Conservation (phyloP, 1,140 invertebrate species). For the Hylaeus volcanicus region DNA sequence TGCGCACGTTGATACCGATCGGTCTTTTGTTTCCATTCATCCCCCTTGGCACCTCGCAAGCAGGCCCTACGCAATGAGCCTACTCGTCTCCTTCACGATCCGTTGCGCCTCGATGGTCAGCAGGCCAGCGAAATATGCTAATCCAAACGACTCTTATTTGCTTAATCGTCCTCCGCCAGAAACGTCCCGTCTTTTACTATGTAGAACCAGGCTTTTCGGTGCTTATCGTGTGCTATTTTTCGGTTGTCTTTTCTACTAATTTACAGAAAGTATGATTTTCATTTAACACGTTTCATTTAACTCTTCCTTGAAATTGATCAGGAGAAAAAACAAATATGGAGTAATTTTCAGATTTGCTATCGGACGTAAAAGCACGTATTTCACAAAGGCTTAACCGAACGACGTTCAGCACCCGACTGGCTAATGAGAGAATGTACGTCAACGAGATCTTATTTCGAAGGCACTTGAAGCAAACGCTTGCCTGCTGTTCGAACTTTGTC, state of each 20-base stretch:
- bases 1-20: slow-evolving; percentile 71
- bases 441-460: slow-evolving; percentile 29
- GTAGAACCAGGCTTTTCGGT: not conserved
- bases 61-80: slow-evolving; percentile 54
- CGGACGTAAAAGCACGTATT: too few species aligned
- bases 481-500: slow-evolving; percentile 60
- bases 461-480: slow-evolving; percentile 53
- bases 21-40: slow-evolving; percentile 77
- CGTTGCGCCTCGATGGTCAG: slow-evolving; percentile 55
- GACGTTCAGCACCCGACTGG: not conserved
- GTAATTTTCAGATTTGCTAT: too few species aligned
- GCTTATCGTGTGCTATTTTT: too few species aligned
- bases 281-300: too few species aligned
- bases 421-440: not conserved
- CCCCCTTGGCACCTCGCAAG: slow-evolving; percentile 71
- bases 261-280: too few species aligned
- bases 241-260: too few species aligned
- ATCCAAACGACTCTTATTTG: slow-evolving; percentile 69
- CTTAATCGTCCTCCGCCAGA: slow-evolving; percentile 62
- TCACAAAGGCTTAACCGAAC: not conserved
- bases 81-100: slow-evolving; percentile 47
- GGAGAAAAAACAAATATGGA: too few species aligned
- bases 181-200: slow-evolving; percentile 30
- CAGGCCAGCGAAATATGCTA: slow-evolving; percentile 65
- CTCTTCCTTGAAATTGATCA: too few species aligned